Conservation (phyloP, 2,797 vertebrate genomes). For the Chrosomus eos region DNA sequence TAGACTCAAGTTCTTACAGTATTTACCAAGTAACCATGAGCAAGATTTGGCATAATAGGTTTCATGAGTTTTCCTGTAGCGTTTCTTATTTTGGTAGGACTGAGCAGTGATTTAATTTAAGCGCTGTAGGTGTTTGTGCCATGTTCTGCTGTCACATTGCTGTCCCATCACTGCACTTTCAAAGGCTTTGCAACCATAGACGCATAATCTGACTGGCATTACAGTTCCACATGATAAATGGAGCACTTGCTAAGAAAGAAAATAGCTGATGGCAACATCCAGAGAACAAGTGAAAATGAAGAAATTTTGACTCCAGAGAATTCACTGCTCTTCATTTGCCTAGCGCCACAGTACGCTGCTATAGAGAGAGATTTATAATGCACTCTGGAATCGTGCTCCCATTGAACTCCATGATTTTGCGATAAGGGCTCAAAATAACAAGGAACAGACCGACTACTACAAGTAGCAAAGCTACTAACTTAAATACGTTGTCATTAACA, state of each 20-base stretch:
- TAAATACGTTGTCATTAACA: background rate
- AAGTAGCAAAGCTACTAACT: background rate
- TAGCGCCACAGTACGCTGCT: background rate
- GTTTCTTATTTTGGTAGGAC: background rate
- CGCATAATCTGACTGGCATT: slow-evolving; percentile 43
- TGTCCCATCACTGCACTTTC: slow-evolving; percentile 28
- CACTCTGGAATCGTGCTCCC: background rate
- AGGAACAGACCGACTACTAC: background rate
- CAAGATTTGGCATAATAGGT: background rate
- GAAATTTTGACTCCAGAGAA: slow-evolving; percentile 5
- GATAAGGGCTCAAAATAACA: background rate
- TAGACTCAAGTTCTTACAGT: background rate
- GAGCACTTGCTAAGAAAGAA: slow-evolving; percentile 14
- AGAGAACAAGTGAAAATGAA: slow-evolving; percentile 10
- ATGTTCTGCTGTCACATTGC: slow-evolving; percentile 25
- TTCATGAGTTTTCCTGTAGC: background rate
- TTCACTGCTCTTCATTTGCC: background rate
- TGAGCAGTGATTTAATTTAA: slow-evolving; percentile 42
- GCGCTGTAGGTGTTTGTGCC: slow-evolving; percentile 39
- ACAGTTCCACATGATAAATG: slow-evolving; percentile 33
- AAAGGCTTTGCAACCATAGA: slow-evolving; percentile 38
- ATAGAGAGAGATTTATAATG: slow-evolving; percentile 10
- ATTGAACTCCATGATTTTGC: background rate
- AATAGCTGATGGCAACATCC: slow-evolving; percentile 31
- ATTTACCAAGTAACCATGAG: background rate